Percentiles rank a stretch among this genome's conserved stretches.
Evolutionary conservation across 2,888 invertebrate genomes (phyloP).

Genomic region (Tetheella fluctuosa): DNA sequence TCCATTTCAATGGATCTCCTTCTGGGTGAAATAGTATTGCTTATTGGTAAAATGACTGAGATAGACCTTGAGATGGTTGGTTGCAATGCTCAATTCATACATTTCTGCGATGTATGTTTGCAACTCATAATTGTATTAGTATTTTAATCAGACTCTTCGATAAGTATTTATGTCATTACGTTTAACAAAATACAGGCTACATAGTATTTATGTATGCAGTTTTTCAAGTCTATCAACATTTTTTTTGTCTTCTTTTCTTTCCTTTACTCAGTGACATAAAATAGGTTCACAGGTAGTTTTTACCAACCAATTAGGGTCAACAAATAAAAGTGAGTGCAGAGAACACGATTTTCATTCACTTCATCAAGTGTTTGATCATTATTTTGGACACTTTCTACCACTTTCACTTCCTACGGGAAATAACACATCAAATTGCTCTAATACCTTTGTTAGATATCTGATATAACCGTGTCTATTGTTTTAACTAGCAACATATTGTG

Average conservation of each 20-base stretch:
- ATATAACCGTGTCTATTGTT: conserved; percentile 31
- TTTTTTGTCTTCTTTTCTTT: not conserved
- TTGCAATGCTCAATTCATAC: no score
- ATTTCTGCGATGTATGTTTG: no score
- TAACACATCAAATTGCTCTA: conserved; percentile 30
- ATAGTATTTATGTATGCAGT: no score
- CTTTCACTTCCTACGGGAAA: conserved; percentile 26
- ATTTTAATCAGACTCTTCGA: no score
- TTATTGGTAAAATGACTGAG: no score
- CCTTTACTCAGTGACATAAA: not conserved
- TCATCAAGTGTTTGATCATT: conserved; percentile 11
- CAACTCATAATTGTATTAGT: no score
- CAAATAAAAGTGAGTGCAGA: conserved; percentile 8
- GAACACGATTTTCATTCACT: conserved; percentile 5
- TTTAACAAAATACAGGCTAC: no score
- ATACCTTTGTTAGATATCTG: conserved; percentile 34
- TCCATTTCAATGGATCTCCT: no score
- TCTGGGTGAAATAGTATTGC: no score
- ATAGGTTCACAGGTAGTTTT: not conserved
- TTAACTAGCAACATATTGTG: conserved; percentile 4
- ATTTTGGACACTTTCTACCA: conserved; percentile 24
- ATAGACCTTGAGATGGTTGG: no score
- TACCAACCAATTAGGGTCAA: conserved; percentile 7
- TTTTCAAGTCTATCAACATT: no score
- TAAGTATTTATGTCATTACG: no score